A percentile compares a stretch with the other conserved stretches of the same genome.
Evolutionary conservation across 2,888 invertebrate genomes (phyloP).

Genomic region (Stenodema calcarata): DNA sequence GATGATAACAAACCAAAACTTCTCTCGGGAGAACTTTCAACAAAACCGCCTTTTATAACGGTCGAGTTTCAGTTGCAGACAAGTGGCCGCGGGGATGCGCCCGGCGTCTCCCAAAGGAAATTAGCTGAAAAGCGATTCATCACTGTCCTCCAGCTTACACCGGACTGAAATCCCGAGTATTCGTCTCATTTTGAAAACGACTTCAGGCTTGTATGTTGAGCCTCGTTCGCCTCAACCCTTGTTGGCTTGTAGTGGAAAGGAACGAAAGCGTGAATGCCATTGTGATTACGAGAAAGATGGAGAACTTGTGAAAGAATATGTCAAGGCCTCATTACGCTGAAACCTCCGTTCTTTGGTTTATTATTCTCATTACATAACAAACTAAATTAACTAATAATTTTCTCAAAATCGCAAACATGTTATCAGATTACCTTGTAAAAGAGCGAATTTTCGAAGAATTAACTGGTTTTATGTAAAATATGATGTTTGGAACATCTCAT

Average conservation of each 20-base stretch:
- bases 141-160: background rate
- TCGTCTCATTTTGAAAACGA: conserved; percentile 9
- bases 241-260: background rate
- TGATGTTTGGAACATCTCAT: too few species aligned
- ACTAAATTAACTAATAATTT: too few species aligned
- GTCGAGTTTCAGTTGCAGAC: background rate
- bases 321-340: background rate
- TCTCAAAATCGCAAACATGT: too few species aligned
- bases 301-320: background rate
- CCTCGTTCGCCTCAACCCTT: background rate
- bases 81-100: background rate
- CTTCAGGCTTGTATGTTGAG: background rate
- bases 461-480: too few species aligned
- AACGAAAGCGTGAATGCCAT: background rate
- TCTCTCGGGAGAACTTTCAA: background rate
- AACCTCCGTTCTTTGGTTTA: background rate
- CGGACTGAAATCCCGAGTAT: background rate
- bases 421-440: too few species aligned
- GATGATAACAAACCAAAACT: background rate
- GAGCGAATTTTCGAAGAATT: too few species aligned
- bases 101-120: background rate
- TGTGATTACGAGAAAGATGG: background rate
- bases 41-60: background rate
- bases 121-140: conserved; percentile 7
- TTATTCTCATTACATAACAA: too few species aligned